These are phyloP conservation scores for Cettia cetti DNA, from an alignment of 2,113 vertebrate species.

Conservation along the genomic window DNA sequence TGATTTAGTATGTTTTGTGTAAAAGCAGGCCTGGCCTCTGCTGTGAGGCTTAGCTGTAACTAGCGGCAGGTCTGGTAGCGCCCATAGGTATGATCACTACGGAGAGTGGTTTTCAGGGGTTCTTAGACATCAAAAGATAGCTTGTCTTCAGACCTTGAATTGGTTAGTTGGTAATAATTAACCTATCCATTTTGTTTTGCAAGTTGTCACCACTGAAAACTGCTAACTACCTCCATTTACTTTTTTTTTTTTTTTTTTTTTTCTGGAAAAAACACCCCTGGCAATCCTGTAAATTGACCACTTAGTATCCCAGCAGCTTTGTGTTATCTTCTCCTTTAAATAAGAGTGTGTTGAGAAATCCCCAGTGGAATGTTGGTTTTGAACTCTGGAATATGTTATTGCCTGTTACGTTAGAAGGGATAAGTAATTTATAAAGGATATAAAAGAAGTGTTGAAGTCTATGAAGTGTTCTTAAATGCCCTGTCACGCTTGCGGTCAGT, in stretches of 20 bases:
- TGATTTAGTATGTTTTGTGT: background rate
- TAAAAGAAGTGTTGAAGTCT: background rate
- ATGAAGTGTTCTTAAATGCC: background rate
- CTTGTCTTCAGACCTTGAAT: background rate
- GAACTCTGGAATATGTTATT: background rate
- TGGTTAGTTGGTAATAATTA: background rate
- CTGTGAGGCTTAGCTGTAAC: background rate
- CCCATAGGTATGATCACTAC: fast-evolving
- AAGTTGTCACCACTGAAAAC: background rate
- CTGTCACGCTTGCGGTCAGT: fast-evolving
- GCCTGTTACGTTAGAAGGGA: fast-evolving
- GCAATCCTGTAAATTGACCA: fast-evolving
- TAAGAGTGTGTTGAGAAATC: background rate
- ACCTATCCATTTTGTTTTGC: background rate
- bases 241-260: background rate
- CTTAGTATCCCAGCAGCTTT: background rate
- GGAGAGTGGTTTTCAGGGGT: background rate
- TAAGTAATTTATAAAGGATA: background rate
- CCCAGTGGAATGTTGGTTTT: background rate
- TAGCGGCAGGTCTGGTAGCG: background rate
- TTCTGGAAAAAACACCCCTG: background rate
- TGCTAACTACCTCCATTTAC: background rate
- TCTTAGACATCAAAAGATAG: background rate
- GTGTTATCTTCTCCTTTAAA: background rate
- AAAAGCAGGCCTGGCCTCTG: background rate